A percentile compares a stretch with the other conserved stretches of the same genome.
These are phyloP conservation scores for Slavum lentiscoides DNA, from an alignment of 2,888 invertebrate genomes.

Conservation along the genomic window DNA sequence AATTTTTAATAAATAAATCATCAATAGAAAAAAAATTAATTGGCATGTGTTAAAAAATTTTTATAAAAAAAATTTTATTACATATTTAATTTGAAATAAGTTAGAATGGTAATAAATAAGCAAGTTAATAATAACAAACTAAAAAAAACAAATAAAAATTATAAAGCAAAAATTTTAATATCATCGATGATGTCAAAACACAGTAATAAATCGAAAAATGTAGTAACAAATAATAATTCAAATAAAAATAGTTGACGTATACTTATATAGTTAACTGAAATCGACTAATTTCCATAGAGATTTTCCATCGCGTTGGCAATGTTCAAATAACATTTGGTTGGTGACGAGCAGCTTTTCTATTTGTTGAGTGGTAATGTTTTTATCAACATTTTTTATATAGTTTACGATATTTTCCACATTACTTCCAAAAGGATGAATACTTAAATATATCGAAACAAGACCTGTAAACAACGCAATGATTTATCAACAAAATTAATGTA, in stretches of 20 bases:
- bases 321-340: slow-evolving; percentile 45
- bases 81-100: too few species aligned
- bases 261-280: slow-evolving; percentile 60
- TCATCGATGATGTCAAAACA: slow-evolving; percentile 1
- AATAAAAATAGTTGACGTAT: neutral
- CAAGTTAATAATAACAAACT: slow-evolving; percentile 1
- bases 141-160: slow-evolving; percentile 1
- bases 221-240: slow-evolving; percentile 3
- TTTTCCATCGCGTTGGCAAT: slow-evolving; percentile 79
- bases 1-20: too few species aligned
- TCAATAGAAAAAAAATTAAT: too few species aligned
- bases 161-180: slow-evolving; percentile 2
- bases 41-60: too few species aligned
- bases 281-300: slow-evolving; percentile 85
- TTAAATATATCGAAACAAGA: slow-evolving; percentile 84
- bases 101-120: neutral
- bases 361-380: slow-evolving; percentile 72
- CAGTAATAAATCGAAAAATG: slow-evolving; percentile 1
- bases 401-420: slow-evolving; percentile 88
- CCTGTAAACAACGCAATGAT: slow-evolving; percentile 59
- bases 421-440: slow-evolving; percentile 92
- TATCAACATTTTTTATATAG: slow-evolving; percentile 81
- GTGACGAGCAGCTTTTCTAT: slow-evolving; percentile 76
- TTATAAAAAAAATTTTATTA: too few species aligned
- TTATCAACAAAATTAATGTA: slow-evolving; percentile 7